Evolutionary conservation across 2,888 invertebrate genomes (phyloP).

Genomic region (Drosophila monieri): DNA sequence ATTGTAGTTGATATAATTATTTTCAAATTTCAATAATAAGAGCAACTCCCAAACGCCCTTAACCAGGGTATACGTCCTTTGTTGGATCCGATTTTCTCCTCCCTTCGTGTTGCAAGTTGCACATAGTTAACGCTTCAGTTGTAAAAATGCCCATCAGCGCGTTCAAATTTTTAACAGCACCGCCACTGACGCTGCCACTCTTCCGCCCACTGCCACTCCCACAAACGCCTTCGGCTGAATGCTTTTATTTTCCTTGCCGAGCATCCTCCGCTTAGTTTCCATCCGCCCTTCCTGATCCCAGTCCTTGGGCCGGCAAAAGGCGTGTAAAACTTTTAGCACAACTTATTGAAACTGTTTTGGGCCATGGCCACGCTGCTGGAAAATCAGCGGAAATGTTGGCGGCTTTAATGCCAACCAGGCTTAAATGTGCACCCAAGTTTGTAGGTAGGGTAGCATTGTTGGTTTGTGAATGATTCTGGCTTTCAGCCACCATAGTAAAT

Average conservation of each 20-base stretch:
- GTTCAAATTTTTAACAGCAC: conserved; percentile 72
- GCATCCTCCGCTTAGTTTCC: conserved; percentile 34
- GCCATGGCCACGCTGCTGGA: conserved; percentile 67
- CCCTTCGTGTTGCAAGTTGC: conserved; percentile 51
- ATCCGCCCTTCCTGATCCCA: conserved; percentile 9
- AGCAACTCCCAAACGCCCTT: background rate
- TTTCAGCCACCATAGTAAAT: too few relatives aligned
- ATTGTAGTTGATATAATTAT: too few relatives aligned
- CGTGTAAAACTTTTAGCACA: conserved; percentile 73
- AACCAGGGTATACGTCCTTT: background rate
- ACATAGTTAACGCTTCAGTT: conserved; percentile 78
- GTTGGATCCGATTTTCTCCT: conserved; percentile 16
- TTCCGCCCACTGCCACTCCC: conserved; percentile 17
- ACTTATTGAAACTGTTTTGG: conserved; percentile 78
- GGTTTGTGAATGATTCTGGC: too few relatives aligned
- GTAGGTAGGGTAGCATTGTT: background rate
- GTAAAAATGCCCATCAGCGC: conserved; percentile 74
- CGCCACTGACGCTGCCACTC: conserved; percentile 42
- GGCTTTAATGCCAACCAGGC: conserved; percentile 45
- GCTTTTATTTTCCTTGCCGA: conserved; percentile 58
- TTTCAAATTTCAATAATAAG: background rate
- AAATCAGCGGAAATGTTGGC: conserved; percentile 74
- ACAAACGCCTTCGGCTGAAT: conserved; percentile 21
- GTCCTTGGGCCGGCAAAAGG: conserved; percentile 49
- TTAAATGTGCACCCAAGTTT: conserved; percentile 12